Evolutionary conservation across 2,113 vertebrate species (phyloP).

Genomic region (Halichoerus grypus): DNA sequence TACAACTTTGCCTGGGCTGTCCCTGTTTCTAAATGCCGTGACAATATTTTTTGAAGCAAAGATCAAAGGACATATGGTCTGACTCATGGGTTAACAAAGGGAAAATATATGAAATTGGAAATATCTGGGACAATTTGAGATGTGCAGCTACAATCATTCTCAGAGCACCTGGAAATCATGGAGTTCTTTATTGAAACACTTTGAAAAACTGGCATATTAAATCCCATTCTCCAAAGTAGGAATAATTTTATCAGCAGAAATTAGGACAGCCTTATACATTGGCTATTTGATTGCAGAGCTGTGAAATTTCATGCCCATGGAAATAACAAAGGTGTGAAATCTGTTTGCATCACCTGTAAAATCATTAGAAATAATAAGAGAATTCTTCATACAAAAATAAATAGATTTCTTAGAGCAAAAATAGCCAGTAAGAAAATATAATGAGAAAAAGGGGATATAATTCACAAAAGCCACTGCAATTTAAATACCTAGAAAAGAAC

Average conservation of each 20-base stretch:
- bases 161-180: slow-evolving; percentile 75
- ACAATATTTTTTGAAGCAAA: slow-evolving; percentile 77
- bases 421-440: slow-evolving; percentile 21
- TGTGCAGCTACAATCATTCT: slow-evolving; percentile 53
- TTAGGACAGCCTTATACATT: neutral
- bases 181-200: slow-evolving; percentile 40
- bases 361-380: slow-evolving; percentile 33
- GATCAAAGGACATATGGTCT: slow-evolving; percentile 83
- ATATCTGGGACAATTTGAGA: slow-evolving; percentile 54
- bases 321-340: slow-evolving; percentile 2
- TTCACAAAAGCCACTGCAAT: slow-evolving; percentile 58
- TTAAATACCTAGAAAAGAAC: slow-evolving; percentile 62
- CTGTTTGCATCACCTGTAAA: neutral
- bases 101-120: slow-evolving; percentile 72
- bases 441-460: neutral
- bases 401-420: slow-evolving; percentile 9
- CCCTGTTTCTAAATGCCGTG: slow-evolving; percentile 72
- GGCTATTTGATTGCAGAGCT: neutral
- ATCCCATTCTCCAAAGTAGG: neutral
- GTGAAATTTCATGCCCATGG: neutral
- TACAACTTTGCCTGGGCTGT: slow-evolving; percentile 71
- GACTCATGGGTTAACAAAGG: slow-evolving; percentile 77
- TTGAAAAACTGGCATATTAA: slow-evolving; percentile 26
- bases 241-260: slow-evolving; percentile 37
- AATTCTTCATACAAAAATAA: neutral